These are phyloP conservation scores for rat (Rattus norvegicus) DNA, from an alignment of 2,113 vertebrate species.

Conservation along the genomic window GRCr8 NC_086029.1:73669001-73669500, in stretches of 20 bases:
- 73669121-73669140: neutral
- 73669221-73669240: slow-evolving; percentile 20
- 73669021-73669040: neutral
- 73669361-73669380: slow-evolving; percentile 68
- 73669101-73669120: neutral
- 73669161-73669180: neutral
- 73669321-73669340: slow-evolving; percentile 67
- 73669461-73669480: slow-evolving; percentile 24
- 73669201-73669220: neutral
- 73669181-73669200: neutral
- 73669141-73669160: neutral
- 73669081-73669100: neutral
- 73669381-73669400: slow-evolving; percentile 62
- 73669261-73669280: neutral
- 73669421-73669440: slow-evolving; percentile 60
- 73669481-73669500: slow-evolving; percentile 27
- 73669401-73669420: slow-evolving; percentile 70
- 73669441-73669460: slow-evolving; percentile 1
- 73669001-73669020: neutral
- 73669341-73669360: slow-evolving; percentile 45
- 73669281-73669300: neutral
- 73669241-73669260: neutral
- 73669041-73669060: neutral
- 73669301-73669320: neutral
- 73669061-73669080: neutral